These are phyloP conservation scores for Oxyteleia sp. DNA, from an alignment of 2,888 invertebrate genomes.

Conservation along the genomic window DNA sequence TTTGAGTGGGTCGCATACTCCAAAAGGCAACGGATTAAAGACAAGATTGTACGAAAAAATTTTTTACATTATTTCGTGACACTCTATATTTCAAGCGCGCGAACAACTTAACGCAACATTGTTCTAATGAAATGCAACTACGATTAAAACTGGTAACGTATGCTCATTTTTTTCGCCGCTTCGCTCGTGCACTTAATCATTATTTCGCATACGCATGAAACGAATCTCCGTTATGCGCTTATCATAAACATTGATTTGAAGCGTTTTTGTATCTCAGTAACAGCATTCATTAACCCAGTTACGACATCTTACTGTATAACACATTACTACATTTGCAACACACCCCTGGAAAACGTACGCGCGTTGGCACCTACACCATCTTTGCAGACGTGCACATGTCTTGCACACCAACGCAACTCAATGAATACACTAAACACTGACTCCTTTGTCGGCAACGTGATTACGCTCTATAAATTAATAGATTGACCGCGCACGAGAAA, in stretches of 20 bases:
- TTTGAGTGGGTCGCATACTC: no score
- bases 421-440: slow-evolving; percentile 62
- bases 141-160: slow-evolving; percentile 41
- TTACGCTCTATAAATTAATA: slow-evolving; percentile 69
- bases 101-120: slow-evolving; percentile 28
- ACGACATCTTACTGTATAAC: slow-evolving; percentile 78
- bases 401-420: slow-evolving; percentile 38
- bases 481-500: slow-evolving; percentile 51
- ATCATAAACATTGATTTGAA: slow-evolving; percentile 72
- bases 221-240: slow-evolving; percentile 52
- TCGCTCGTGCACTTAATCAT: slow-evolving; percentile 30
- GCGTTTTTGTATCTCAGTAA: slow-evolving; percentile 73
- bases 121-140: slow-evolving; percentile 29
- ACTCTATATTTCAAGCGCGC: slow-evolving; percentile 22
- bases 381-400: slow-evolving; percentile 44
- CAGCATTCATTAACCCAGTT: slow-evolving; percentile 82
- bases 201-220: slow-evolving; percentile 48
- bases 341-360: slow-evolving; percentile 38
- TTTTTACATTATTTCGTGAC: slow-evolving; percentile 29
- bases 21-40: no score
- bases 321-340: slow-evolving; percentile 76
- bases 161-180: slow-evolving; percentile 21
- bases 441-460: slow-evolving; percentile 71
- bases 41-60: no score
- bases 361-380: slow-evolving; percentile 48